Base-by-base conservation (phyloP, 1,140 invertebrate genomes). In the Epicauta chinensis region DNA sequence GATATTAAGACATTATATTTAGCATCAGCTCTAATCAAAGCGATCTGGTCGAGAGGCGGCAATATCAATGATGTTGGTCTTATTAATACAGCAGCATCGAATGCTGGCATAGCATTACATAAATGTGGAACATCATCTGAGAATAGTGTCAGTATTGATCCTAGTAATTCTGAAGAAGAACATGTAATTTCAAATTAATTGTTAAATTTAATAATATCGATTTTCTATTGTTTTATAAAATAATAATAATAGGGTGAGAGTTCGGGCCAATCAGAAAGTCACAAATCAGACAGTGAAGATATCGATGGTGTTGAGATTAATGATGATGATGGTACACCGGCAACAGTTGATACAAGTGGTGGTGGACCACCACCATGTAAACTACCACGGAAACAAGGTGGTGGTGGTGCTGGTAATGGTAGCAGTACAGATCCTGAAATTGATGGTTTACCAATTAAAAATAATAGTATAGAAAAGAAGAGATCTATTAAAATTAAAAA, bases 1-100 rank as follows among this genome's bases (percentile, higher is more conserved):
- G 37, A 58, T 45, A 62, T 70, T 38, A 71, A 87, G 81, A 96
- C 91, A 58, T 75, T 95, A 37, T 91, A 88, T 66, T 74, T 95
- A 45, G 87, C 91, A 1, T 94, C 91, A 1, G 87, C 90, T 4
- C 67, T 96, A 31, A 90, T 91, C 37, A 92, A 93, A 65, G 84
- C 89, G 60, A 84, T 94, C 65, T 94, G 92, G 92, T 86, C 86
- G 3, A 81, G 85, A 37, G 84, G 80, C 65, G 81, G 73, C 44
- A 77, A 72, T 70, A 63, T 70, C 64, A 16, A 77, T 67, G 72
- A 77, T 17, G 73, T 63, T 66, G 72, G 65, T 64, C 73, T 70
- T 58, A 76, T 70, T 66, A 73, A 71, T 62, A 71, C 73, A 58
- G 79, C 66, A 56, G 77, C 76, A 1, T 73, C 73, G 40, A 78